These are phyloP conservation scores for Merops nubicus DNA, from an alignment of 2,113 vertebrate species.

Conservation along the genomic window DNA sequence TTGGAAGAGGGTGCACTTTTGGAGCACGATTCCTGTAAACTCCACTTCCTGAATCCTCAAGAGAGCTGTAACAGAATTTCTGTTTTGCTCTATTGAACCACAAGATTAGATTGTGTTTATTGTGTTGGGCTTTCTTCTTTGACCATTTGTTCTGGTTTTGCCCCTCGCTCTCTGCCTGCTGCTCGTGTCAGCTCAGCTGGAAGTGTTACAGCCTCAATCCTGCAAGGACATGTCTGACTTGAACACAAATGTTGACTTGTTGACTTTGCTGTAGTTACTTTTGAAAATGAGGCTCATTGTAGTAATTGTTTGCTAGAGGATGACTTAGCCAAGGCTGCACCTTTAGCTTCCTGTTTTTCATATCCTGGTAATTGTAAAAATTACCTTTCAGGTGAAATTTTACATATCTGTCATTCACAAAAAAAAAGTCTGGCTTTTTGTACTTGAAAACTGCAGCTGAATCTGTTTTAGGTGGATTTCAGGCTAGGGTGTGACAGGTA, in stretches of 20 bases:
- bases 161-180: background rate
- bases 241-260: background rate
- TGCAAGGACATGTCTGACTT: slow-evolving; percentile 21
- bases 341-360: background rate
- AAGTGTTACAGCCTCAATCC: background rate
- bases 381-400: background rate
- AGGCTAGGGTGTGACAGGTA: background rate
- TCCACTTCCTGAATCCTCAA: slow-evolving; percentile 1
- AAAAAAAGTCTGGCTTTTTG: background rate
- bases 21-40: slow-evolving; percentile 67
- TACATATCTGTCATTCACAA: background rate
- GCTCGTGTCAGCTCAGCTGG: background rate
- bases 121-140: background rate
- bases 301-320: background rate
- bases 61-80: slow-evolving; percentile 52
- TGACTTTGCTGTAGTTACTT: background rate
- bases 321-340: background rate
- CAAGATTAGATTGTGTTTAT: slow-evolving; percentile 50
- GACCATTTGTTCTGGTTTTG: slow-evolving; percentile 24
- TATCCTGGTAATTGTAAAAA: background rate
- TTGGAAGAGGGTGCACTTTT: slow-evolving; percentile 54
- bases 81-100: slow-evolving; percentile 53
- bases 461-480: background rate
- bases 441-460: background rate
- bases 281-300: background rate